Conservation (phyloP, 1,140 invertebrate genomes). For the Potamilus streckersoni region DNA sequence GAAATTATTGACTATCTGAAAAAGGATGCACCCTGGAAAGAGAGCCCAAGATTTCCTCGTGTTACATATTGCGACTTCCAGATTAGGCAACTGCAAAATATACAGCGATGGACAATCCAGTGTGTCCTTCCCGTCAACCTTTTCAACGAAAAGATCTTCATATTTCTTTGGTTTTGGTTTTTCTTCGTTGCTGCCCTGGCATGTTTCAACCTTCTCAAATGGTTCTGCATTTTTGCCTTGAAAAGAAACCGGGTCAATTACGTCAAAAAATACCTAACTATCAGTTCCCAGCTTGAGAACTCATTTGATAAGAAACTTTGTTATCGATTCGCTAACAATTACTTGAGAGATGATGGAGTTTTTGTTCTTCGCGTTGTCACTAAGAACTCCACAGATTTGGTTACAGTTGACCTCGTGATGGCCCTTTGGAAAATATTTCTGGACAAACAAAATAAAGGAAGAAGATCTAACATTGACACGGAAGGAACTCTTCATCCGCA, state of each 20-base stretch:
- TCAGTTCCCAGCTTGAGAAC: too few species aligned
- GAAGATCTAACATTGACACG: too few species aligned
- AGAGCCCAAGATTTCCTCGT: slow-evolving; percentile 68
- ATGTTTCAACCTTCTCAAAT: background rate
- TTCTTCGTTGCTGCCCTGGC: slow-evolving; percentile 41
- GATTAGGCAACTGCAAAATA: slow-evolving; percentile 67
- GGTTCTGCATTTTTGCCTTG: too few species aligned
- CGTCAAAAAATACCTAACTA: too few species aligned
- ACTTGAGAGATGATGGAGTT: slow-evolving; percentile 44
- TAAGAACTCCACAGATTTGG: slow-evolving; percentile 63
- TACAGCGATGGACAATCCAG: slow-evolving; percentile 68
- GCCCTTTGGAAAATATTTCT: slow-evolving; percentile 61
- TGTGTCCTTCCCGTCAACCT: slow-evolving; percentile 72
- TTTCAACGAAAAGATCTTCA: slow-evolving; percentile 72
- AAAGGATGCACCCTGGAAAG: slow-evolving; percentile 61
- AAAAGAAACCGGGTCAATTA: too few species aligned
- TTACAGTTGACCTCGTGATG: slow-evolving; percentile 59
- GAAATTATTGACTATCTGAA: slow-evolving; percentile 65
- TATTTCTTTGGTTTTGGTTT: slow-evolving; percentile 72
- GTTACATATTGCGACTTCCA: slow-evolving; percentile 72
- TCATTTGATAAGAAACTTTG: too few species aligned
- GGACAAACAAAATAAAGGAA: slow-evolving; percentile 21
- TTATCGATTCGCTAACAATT: too few species aligned
- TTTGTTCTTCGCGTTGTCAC: slow-evolving; percentile 62
- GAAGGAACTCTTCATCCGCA: too few species aligned